Conservation (phyloP, 2,888 invertebrate genomes). For the Xanthia icteritia region DNA sequence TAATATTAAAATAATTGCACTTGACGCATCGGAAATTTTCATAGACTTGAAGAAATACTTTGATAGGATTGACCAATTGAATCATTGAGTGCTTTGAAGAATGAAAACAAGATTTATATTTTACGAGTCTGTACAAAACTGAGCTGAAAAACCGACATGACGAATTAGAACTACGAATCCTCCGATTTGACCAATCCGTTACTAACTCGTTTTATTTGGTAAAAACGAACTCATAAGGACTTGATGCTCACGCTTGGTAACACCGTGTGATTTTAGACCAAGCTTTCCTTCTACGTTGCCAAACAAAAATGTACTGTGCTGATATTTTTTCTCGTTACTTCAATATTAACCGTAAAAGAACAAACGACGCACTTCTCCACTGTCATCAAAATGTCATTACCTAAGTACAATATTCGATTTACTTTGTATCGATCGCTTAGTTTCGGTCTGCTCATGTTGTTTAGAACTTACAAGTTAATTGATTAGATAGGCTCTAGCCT, state of each 20-base stretch:
- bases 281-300: neutral
- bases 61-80: neutral
- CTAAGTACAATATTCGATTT: conserved; percentile 31
- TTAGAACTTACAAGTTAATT: conserved; percentile 7
- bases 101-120: neutral
- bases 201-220: neutral
- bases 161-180: neutral
- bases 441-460: neutral
- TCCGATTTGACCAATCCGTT: neutral
- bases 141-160: neutral
- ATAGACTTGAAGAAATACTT: neutral
- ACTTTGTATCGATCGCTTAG: conserved; percentile 25
- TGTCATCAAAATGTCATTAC: conserved; percentile 44
- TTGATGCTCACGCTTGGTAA: neutral
- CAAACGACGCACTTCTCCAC: neutral
- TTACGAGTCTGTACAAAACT: neutral
- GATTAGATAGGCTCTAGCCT: conserved; percentile 8
- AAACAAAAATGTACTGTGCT: too few relatives aligned
- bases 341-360: neutral
- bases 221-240: neutral
- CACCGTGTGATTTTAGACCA: neutral
- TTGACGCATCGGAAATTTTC: neutral
- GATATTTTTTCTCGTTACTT: neutral
- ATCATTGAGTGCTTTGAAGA: neutral
- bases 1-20: neutral